Evolutionary conservation across 1,140 invertebrate genomes (phyloP), one percentile per base, ranked within the genome.

Genomic region (Cardiocondyla obscurior): DNA sequence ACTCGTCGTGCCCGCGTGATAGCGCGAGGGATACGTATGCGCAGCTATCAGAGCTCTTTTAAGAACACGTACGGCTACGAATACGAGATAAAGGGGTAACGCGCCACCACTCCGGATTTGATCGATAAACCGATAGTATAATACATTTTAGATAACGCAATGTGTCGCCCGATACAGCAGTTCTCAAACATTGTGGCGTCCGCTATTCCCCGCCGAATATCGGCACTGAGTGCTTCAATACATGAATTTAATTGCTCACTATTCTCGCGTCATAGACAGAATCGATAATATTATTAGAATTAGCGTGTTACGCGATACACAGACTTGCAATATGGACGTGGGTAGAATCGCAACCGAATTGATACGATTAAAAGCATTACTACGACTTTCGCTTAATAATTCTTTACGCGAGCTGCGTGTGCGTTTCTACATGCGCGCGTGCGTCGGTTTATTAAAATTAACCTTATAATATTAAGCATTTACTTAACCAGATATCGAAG

Each of bases 131-230:
- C 74, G 74, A 79, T 79, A 53, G 62, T 69, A 69, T 69, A 79
- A 79, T 79, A 79, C 62, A 79, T 79, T 79, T 79, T 79, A 79
- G 74, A 79, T 69, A 79, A 79, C 74, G 74, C 62, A 67, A 67
- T 42, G 74, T 79, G 74, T 79, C 74, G 74, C 62, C 62, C 74
- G 62, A 67, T 79, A 79, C 74, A 79, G 46, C 74, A 67, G 62
- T 79, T 79, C 74, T 79, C 74, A 79, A 79, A 79, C 74, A 79
- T 79, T 69, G 62, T 22, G 62, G 60, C 46, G n/a, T 19, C 30
- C 74, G 10, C 46, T 55, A 69, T 30, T 14, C 62, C 14, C 33
- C 8, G 60, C 16, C 74, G 74, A 53, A 64, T 53, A 65, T 77
- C 72, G 82, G 58, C 62, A 64, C 76, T 74, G 62, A 81, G 76